Base-by-base conservation (phyloP, 2,888 invertebrate species). In the Dasysyrphus tricinctus region DNA sequence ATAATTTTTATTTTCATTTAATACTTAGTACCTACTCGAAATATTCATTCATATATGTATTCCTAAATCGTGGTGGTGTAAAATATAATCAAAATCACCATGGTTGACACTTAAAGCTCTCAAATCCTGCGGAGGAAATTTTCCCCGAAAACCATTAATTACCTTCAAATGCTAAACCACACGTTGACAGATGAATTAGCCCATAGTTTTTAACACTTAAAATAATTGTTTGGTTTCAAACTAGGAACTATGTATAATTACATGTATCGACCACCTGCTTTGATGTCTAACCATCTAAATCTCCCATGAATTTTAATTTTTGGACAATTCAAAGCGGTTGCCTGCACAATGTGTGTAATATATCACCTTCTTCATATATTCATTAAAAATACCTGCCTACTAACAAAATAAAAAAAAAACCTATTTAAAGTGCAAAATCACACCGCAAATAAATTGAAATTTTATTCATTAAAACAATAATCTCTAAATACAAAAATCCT, bases 391-490 rank as follows among this genome's bases (percentile, higher is more conserved):
- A 51, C 72, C 70, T 56, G 42, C 14, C 3, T 29, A n/a, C n/a
- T 24, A 7, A 4, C 8, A 32, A 32, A 32, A 32, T 3, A 32
- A 32, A 42, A 65, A 47, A 34, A 32, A 61, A 42, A 44, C 19
- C 61, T 19, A 19, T 49, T 65, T 75, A 47, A 75, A 75, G 81
- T 75, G 75, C 75, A 79, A 86, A 69, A 81, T 86, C 81, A 61
- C 75, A 86, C 86, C 86, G 78, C 86, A 86, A 86, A 86, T 81
- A 86, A 81, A 86, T 86, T 86, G 65, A 81, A 86, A 86, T 78
- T 86, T 81, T 82, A 86, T 81, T 78, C 86, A 86, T 86, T 81
- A 70, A 80, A 85, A 85, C 78, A 78, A 82, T 86, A 86, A 86
- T 86, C 78, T 81, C 49, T 63, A 76, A 59, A 54, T 34, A 69